A percentile compares a stretch with the other conserved stretches of the same genome.
These are phyloP conservation scores for Nycteola revayana DNA, from an alignment of 2,888 invertebrate genomes.

Conservation along the genomic window DNA sequence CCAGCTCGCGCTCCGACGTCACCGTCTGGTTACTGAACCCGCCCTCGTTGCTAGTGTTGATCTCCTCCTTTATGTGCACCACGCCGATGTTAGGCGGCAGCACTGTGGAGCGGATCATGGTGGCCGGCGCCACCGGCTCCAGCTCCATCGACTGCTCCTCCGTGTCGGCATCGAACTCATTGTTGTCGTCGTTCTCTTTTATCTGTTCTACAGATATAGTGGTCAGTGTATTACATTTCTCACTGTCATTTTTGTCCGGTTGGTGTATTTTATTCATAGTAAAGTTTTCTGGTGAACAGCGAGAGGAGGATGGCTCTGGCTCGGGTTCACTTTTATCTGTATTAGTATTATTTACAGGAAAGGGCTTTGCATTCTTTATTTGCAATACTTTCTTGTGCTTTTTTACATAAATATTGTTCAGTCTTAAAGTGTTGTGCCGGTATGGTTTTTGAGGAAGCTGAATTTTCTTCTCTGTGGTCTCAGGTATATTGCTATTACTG, in stretches of 20 bases:
- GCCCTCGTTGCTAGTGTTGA: constrained; percentile 62
- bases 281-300: constrained; percentile 56
- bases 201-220: constrained; percentile 61
- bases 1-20: constrained; percentile 42
- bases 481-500: constrained; percentile 30
- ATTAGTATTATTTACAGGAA: constrained; percentile 21
- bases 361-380: constrained; percentile 64
- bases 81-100: constrained; percentile 39
- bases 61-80: constrained; percentile 66
- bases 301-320: constrained; percentile 50
- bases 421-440: constrained; percentile 51
- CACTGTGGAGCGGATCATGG: constrained; percentile 37
- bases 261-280: constrained; percentile 52
- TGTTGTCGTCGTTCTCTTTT: constrained; percentile 45
- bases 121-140: constrained; percentile 52
- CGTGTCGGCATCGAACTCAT: constrained; percentile 61
- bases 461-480: constrained; percentile 41
- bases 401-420: constrained; percentile 71
- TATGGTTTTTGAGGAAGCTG: constrained; percentile 41
- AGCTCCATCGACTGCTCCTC: constrained; percentile 70
- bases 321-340: constrained; percentile 35
- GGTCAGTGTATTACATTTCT: constrained; percentile 41
- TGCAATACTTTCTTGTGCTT: constrained; percentile 72
- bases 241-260: constrained; percentile 35
- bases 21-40: constrained; percentile 53